These are phyloP conservation scores for Delichon dasypus DNA, from an alignment of 2,797 vertebrate genomes.

Conservation along the genomic window DNA sequence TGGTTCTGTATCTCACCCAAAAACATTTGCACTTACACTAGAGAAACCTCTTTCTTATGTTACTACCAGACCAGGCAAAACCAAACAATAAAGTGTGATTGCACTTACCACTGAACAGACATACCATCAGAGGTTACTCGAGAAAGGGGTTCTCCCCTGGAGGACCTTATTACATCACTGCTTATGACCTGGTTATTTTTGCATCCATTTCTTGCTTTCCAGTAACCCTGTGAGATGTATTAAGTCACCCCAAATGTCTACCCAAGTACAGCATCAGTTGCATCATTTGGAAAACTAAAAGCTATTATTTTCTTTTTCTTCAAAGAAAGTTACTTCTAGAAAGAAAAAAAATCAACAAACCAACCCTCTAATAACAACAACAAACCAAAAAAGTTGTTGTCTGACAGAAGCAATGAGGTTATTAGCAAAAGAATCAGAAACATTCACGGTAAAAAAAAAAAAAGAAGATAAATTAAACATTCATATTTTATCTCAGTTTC, in stretches of 20 bases:
- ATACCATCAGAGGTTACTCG: fast-evolving
- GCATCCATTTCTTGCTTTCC: not conserved
- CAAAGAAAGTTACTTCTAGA: slow-evolving; percentile 10
- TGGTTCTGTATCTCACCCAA: not conserved
- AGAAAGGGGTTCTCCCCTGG: not conserved
- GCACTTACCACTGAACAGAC: not conserved
- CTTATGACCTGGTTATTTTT: not conserved
- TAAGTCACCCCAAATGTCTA: not conserved
- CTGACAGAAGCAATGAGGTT: slow-evolving; percentile 71
- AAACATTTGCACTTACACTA: not conserved
- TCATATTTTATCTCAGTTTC: slow-evolving; percentile 72
- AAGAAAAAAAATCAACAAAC: not conserved
- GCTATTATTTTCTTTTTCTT: not conserved
- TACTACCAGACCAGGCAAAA: not conserved
- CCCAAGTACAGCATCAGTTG: not conserved
- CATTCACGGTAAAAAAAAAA: slow-evolving; percentile 47
- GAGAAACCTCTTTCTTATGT: not conserved
- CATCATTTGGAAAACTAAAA: not conserved
- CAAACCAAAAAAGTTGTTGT: not conserved
- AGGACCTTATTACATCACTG: not conserved
- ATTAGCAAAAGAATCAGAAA: slow-evolving; percentile 68
- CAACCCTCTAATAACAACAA: not conserved
- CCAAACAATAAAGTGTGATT: not conserved
- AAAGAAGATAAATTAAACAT: slow-evolving; percentile 71
- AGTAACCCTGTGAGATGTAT: not conserved